A percentile compares a stretch with the other conserved stretches of the same genome.
Conservation (phyloP, 1,140 invertebrate species). For the Anastatus disparis region DNA sequence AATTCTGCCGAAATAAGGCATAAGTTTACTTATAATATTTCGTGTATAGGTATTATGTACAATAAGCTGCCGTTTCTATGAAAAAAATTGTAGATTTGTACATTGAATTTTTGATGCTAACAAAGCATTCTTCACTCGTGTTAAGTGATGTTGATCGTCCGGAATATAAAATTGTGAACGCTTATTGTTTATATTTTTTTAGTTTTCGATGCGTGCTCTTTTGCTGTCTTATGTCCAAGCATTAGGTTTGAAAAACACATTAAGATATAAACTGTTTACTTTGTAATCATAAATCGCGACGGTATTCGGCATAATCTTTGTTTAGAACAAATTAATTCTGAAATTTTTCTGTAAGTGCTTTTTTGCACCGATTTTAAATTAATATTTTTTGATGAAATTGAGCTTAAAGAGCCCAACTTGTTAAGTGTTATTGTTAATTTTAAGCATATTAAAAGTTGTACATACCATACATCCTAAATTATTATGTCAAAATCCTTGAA, state of each 20-base stretch:
- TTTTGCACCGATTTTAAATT: constrained; percentile 27
- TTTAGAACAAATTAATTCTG: constrained; percentile 7
- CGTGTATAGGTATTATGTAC: constrained; percentile 50
- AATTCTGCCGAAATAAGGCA: constrained; percentile 54
- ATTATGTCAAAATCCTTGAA: constrained; percentile 44
- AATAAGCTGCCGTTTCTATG: constrained; percentile 49
- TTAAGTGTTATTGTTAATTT: constrained; percentile 49
- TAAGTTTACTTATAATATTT: constrained; percentile 55
- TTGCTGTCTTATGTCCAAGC: constrained; percentile 23
- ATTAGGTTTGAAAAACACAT: constrained; percentile 9
- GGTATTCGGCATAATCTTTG: not conserved
- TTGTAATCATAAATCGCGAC: constrained; percentile 15
- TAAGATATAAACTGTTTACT: constrained; percentile 22
- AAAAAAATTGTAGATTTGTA: constrained; percentile 54
- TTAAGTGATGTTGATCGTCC: constrained; percentile 46
- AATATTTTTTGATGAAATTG: constrained; percentile 24
- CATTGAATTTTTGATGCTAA: constrained; percentile 48
- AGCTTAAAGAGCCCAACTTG: constrained; percentile 32
- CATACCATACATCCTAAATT: constrained; percentile 53
- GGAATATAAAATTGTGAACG: constrained; percentile 41
- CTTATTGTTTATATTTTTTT: constrained; percentile 32
- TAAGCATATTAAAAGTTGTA: constrained; percentile 53
- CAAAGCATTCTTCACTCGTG: constrained; percentile 43
- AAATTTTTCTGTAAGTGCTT: constrained; percentile 19
- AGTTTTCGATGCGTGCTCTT: constrained; percentile 24